Base-by-base conservation (phyloP, 2,888 invertebrate species). In the Habrosyne pyritoides region DNA sequence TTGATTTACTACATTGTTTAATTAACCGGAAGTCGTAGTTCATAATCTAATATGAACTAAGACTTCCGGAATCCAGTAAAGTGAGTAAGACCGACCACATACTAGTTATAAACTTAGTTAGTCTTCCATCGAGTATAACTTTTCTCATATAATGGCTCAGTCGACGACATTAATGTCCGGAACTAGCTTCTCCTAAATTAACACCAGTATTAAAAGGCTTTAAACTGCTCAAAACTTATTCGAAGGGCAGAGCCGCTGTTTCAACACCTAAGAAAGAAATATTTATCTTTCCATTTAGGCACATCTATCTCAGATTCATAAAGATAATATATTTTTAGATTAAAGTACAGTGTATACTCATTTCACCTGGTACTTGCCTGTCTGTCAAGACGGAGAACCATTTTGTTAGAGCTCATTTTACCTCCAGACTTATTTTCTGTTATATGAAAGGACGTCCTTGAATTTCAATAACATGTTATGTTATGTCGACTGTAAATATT, bases 101-200 rank as follows among this genome's bases (percentile, higher is more conserved):
- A 71, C 56, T 61, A 60, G 73, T 70, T 69, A 82, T 84, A 82
- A 81, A 83, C 82, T 75, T 60, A 57, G 68, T 42, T 73, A 71
- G 67, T 73, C 71, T 78, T 72, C 72, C 75, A 69, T 74, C 76
- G 74, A 73, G 71, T 59, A 69, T 59, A 81, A 84, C 81, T 83
- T 84, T 81, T 73, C 83, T 74, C 79, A 79, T 83, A 79, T 83
- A 83, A 77, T 78, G 74, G 76, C 64, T 66, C 64, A 67, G 67
- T 68, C 64, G 76, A 67, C 68, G 74, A 67, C 76, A 66, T 68
- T 81, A 82, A 79, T 75, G 75, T 75, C 60, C 72, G 77, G 74
- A 78, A 81, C 77, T 78, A 74, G 67, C 61, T 63, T 56, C 58
- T 62, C 63, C 70, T 74, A 72, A 83, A 76, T 81, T 78, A 81